phyloP scores from a whole-genome alignment of 2,797 vertebrate genomes.

The Crocidura indochinensis region DNA sequence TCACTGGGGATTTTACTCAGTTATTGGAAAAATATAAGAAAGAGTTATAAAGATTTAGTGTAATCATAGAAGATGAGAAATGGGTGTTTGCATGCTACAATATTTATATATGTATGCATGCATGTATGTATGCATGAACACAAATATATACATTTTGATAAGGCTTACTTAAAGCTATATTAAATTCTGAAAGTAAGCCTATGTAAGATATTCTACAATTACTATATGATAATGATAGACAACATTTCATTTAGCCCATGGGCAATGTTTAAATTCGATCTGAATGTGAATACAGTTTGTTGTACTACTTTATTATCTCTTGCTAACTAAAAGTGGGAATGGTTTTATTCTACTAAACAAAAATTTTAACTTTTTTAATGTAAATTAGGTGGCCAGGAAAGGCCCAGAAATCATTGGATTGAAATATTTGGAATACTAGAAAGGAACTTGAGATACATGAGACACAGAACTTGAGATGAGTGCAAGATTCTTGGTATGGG shows the following conservation, averaged over 20 bases:
- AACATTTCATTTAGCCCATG: neutral
- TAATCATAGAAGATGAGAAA: neutral
- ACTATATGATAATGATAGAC: neutral
- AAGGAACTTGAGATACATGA: neutral
- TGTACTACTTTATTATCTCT: neutral
- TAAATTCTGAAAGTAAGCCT: neutral
- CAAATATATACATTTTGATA: neutral
- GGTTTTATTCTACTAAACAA: constrained; percentile 40
- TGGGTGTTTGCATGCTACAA: neutral
- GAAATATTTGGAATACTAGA: too few relatives aligned
- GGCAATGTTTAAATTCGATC: constrained; percentile 33
- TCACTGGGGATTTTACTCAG: neutral
- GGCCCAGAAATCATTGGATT: neutral
- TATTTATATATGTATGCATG: too few relatives aligned
- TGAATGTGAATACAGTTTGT: constrained; percentile 7
- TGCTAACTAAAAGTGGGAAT: neutral
- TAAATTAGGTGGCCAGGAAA: neutral
- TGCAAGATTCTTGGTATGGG: neutral
- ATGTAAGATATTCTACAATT: neutral
- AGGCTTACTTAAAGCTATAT: neutral
- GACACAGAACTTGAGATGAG: neutral
- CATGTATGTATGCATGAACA: too few relatives aligned
- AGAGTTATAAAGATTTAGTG: neutral
- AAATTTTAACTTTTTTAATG: neutral
- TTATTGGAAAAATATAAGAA: neutral